Evolutionary conservation across 2,113 vertebrate genomes (phyloP), one percentile per base, ranked within the genome.

Genomic region (Actenoides lindsayi): DNA sequence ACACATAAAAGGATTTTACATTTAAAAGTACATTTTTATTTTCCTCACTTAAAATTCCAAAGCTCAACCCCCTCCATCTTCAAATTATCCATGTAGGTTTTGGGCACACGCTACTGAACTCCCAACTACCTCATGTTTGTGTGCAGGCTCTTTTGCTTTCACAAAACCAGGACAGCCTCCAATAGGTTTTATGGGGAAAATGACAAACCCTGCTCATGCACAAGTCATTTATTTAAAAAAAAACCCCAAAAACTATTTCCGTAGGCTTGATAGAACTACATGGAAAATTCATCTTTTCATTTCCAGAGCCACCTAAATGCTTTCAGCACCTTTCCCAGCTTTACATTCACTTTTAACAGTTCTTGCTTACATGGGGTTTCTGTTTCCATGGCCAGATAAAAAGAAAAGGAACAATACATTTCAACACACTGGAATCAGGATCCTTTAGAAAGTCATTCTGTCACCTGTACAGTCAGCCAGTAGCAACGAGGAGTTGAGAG

Each of bases 291-390:
- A 46, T 46, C 67, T 80, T 90, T 94, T 88, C 54, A 65, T 63
- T 96, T 82, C 69, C 69, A 79, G 65, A 90, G 73, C 53, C 54
- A 93, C 77, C 48, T 82, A 89, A 92, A 94, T n/a, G 89, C 65
- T 84, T 92, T 83, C 74, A 87, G 68, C 28, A 42, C 48, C 31
- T 76, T 84, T 81, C 50, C 77, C 81, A 93, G 77, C 46, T 97
- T 87, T 63, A 82, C 54, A 67, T 54, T 76, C 41, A n/a, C 54
- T 93, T 89, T 84, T 87, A 87, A 89, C 60, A 94, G 83, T 74
- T 82, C 90, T 83, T 91, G 92, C 91, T 87, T 94, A 93, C 70
- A 69, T 25, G 63, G 53, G 70, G 70, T 76, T 91, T 85, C 94
- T 75, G 74, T 76, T 95, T 87, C 87, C 63, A 31, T 5, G 42